A percentile compares a stretch with the other conserved stretches of the same genome.
These are phyloP conservation scores for Darevskia nairensis DNA, from an alignment of 2,797 vertebrate species.

Conservation along the genomic window DNA sequence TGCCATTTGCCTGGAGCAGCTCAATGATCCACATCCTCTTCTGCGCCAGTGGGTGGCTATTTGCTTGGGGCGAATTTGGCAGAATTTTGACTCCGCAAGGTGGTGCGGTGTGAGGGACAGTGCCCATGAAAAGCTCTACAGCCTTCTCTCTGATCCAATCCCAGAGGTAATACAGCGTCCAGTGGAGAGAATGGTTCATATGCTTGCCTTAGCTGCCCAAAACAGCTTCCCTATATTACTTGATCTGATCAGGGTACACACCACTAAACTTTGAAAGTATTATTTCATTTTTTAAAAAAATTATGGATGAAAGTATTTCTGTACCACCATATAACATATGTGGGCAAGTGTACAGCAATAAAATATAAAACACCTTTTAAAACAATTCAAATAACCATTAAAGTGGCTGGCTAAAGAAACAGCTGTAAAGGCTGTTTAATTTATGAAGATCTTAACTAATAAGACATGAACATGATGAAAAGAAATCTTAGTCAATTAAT, in stretches of 20 bases:
- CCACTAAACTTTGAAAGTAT: not conserved
- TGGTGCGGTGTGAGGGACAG: constrained; percentile 98
- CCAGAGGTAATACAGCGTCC: constrained; percentile 84
- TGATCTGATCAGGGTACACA: not conserved
- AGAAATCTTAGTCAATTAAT: not conserved
- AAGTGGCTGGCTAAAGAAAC: too few species aligned
- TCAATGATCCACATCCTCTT: constrained; percentile 93
- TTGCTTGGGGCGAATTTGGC: constrained; percentile 96
- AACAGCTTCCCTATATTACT: not conserved
- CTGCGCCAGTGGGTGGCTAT: constrained; percentile 98
- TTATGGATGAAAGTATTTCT: not conserved
- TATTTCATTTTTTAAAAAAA: not conserved
- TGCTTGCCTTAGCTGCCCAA: not conserved
- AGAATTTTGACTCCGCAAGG: constrained; percentile 96
- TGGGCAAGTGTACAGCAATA: too few species aligned
- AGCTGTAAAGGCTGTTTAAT: not conserved
- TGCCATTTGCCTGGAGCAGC: constrained; percentile 97
- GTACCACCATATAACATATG: too few species aligned
- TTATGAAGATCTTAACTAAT: fast-evolving
- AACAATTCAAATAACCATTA: too few species aligned
- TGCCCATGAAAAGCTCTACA: constrained; percentile 97
- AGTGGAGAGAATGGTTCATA: not conserved
- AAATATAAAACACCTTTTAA: too few species aligned
- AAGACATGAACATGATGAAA: constrained; percentile 2
- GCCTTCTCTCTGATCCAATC: constrained; percentile 93